These are phyloP conservation scores for Boloria euphrosyne DNA, from an alignment of 2,888 invertebrate genomes.

Conservation along the genomic window DNA sequence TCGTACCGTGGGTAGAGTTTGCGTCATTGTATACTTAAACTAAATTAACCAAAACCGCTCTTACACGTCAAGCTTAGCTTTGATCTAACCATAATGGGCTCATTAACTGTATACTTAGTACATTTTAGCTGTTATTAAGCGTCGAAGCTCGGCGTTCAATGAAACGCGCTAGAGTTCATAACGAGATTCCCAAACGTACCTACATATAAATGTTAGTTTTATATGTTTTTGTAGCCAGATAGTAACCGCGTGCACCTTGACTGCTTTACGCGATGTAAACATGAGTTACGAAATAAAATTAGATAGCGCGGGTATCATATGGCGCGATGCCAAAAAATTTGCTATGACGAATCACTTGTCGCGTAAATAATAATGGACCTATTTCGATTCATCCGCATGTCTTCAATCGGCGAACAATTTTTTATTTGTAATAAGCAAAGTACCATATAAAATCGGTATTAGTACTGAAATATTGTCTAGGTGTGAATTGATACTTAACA, in stretches of 20 bases:
- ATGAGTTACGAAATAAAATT: conserved; percentile 72
- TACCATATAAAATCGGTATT: conserved; percentile 1
- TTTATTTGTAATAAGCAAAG: conserved; percentile 4
- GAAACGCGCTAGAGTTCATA: background rate
- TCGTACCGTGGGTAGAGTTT: conserved; percentile 32
- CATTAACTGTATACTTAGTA: background rate
- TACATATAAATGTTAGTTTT: background rate
- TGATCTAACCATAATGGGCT: conserved; percentile 11
- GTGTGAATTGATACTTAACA: background rate
- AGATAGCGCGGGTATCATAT: conserved; percentile 54
- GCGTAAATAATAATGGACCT: conserved; percentile 42
- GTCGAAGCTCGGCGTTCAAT: conserved; percentile 2
- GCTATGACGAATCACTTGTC: conserved; percentile 64
- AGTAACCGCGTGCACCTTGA: conserved; percentile 54
- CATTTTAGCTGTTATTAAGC: background rate
- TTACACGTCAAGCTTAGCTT: conserved; percentile 24
- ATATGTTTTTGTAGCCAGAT: conserved; percentile 20
- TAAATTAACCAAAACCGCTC: conserved; percentile 22
- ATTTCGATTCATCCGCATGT: conserved; percentile 21
- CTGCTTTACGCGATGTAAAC: conserved; percentile 71
- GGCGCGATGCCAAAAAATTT: conserved; percentile 63
- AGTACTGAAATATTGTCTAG: background rate
- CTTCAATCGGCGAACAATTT: conserved; percentile 15
- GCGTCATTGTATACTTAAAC: conserved; percentile 33
- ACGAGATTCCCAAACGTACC: background rate